Percentiles rank a stretch among this genome's conserved stretches.
phyloP scores from a whole-genome alignment of 1,140 invertebrate species.

The Himalopsyche phryganea region DNA sequence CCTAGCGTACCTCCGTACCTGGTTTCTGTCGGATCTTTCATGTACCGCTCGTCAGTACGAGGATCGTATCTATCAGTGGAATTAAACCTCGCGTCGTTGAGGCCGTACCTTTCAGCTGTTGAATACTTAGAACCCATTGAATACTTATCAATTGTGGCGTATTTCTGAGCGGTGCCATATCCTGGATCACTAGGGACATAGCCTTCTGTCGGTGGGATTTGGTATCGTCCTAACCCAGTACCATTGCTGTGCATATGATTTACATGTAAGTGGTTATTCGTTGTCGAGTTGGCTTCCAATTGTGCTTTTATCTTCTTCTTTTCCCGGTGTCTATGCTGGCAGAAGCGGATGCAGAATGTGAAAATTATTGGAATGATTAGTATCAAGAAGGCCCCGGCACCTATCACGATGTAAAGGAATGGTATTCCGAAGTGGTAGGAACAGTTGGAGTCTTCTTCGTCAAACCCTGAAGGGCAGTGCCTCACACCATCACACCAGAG shows the following conservation, averaged over 20 bases:
- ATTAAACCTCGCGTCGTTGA: conserved; percentile 52
- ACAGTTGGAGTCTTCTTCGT: conserved; percentile 68
- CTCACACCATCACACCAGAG: conserved; percentile 70
- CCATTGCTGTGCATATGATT: conserved; percentile 57
- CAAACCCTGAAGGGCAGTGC: conserved; percentile 71
- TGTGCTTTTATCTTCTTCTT: conserved; percentile 59
- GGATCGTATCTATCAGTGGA: conserved; percentile 37
- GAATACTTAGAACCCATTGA: conserved; percentile 53
- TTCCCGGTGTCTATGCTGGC: conserved; percentile 58
- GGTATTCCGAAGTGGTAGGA: conserved; percentile 66
- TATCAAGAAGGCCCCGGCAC: conserved; percentile 54
- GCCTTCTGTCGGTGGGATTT: conserved; percentile 23
- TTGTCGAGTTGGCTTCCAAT: conserved; percentile 47
- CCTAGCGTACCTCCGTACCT: conserved; percentile 49
- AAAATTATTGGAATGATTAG: conserved; percentile 56
- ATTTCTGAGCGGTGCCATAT: conserved; percentile 50
- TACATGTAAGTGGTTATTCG: conserved; percentile 56
- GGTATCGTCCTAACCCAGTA: conserved; percentile 45
- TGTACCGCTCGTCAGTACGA: conserved; percentile 29
- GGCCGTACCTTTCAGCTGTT: conserved; percentile 38
- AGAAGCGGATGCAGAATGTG: conserved; percentile 62
- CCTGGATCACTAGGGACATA: conserved; percentile 37
- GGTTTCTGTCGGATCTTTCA: conserved; percentile 33
- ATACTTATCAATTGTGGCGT: conserved; percentile 53
- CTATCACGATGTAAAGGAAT: conserved; percentile 61